Percentiles rank a stretch among this genome's conserved stretches.
phyloP scores from a whole-genome alignment of 2,113 vertebrate genomes.

The Delphinus delphis region DNA sequence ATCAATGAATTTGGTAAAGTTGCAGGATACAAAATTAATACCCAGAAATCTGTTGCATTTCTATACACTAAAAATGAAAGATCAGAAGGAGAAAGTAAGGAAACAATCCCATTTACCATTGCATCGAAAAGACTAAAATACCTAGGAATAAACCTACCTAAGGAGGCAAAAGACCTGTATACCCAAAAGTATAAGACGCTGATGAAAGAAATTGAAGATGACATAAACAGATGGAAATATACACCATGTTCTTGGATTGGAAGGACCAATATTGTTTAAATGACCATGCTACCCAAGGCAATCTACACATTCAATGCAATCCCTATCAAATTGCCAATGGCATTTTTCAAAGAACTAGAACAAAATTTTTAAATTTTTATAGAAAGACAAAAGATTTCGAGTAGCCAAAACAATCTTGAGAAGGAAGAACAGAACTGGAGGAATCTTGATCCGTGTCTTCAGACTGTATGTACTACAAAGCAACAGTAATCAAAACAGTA shows the following conservation, averaged over 20 bases:
- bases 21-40: neutral
- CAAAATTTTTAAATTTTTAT: neutral
- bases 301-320: too few species aligned
- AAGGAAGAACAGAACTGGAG: neutral
- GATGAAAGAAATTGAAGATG: neutral
- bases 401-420: neutral
- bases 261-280: neutral
- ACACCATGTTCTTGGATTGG: neutral
- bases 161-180: neutral
- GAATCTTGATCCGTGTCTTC: neutral
- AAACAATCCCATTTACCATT: neutral
- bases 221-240: neutral
- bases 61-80: neutral
- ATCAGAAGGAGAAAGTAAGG: neutral
- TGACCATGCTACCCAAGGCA: neutral
- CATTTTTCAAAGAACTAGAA: too few species aligned
- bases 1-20: neutral
- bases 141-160: neutral
- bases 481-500: neutral
- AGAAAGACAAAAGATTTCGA: neutral
- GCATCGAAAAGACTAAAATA: neutral
- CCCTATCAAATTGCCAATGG: too few species aligned
- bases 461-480: neutral
- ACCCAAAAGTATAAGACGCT: neutral
- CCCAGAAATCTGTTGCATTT: neutral